A percentile compares a stretch with the other conserved stretches of the same genome.
Evolutionary conservation across 2,888 invertebrate species (phyloP).

Genomic region (Bellardia bayeri): DNA sequence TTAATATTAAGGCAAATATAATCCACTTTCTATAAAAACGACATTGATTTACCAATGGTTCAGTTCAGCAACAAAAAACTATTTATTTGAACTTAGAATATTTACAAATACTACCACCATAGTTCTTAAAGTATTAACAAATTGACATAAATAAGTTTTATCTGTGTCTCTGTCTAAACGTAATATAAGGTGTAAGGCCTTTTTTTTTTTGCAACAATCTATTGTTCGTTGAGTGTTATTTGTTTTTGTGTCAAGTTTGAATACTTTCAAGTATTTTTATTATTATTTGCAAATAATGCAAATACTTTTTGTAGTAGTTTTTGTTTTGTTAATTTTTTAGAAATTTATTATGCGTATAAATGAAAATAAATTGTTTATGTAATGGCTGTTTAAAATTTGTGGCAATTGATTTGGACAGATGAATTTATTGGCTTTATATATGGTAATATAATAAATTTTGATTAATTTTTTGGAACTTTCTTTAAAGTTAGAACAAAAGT

Average conservation of each 20-base stretch:
- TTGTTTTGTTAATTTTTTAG: neutral
- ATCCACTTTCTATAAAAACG: neutral
- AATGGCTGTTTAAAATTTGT: neutral
- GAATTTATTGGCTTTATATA: neutral
- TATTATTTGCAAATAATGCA: neutral
- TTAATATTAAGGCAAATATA: neutral
- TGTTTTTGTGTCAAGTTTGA: neutral
- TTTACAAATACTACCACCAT: too few relatives aligned
- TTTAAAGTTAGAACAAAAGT: too few relatives aligned
- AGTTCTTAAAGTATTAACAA: too few relatives aligned
- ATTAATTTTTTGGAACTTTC: too few relatives aligned
- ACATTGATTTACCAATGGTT: neutral
- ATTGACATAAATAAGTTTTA: neutral
- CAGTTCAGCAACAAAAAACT: too few relatives aligned
- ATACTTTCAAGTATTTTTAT: neutral
- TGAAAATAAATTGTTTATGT: neutral
- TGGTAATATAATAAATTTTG: too few relatives aligned
- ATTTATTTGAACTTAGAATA: too few relatives aligned
- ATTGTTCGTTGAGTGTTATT: neutral
- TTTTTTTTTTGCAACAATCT: neutral
- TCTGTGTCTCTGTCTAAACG: neutral
- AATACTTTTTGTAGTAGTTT: neutral
- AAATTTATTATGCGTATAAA: neutral
- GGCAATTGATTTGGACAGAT: neutral
- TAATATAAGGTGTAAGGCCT: neutral